A percentile compares a stretch with the other conserved stretches of the same genome.
phyloP scores from a whole-genome alignment of 2,113 vertebrate genomes.

The Myrmecobius fasciatus region DNA sequence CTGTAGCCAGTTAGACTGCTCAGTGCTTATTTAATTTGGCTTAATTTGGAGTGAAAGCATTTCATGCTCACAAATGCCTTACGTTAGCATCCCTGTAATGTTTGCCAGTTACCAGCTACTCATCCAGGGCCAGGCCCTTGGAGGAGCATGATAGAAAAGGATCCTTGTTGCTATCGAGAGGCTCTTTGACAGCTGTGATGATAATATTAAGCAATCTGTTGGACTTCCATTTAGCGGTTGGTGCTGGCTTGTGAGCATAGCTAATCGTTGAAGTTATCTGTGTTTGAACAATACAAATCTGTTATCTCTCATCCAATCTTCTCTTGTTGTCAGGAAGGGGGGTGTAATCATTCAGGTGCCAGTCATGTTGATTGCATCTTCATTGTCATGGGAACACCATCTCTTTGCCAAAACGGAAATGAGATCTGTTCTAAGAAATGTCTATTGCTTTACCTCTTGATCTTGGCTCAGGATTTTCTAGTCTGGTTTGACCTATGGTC shows the following conservation, averaged over 20 bases:
- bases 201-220: conserved; percentile 72
- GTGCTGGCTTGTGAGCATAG: conserved; percentile 62
- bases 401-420: conserved; percentile 65
- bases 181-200: conserved; percentile 41
- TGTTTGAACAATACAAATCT: conserved; percentile 73
- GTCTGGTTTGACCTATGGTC: conserved; percentile 25
- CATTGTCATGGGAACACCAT: conserved; percentile 67
- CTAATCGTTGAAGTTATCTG: conserved; percentile 78
- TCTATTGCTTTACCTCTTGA: conserved; percentile 48
- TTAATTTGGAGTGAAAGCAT: conserved; percentile 62
- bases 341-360: conserved; percentile 49
- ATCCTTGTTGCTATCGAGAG: conserved; percentile 63
- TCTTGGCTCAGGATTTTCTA: conserved; percentile 48
- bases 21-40: conserved; percentile 46
- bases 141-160: conserved; percentile 50
- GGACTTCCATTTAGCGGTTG: conserved; percentile 60
- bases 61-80: conserved; percentile 61
- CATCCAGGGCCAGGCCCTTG: conserved; percentile 45
- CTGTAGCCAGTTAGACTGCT: conserved; percentile 21
- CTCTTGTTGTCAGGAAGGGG: conserved; percentile 41
- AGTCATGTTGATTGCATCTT: conserved; percentile 62
- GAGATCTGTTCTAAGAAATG: conserved; percentile 45
- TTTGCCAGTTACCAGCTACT: conserved; percentile 61
- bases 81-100: conserved; percentile 72
- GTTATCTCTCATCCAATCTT: conserved; percentile 71